phyloP scores from a whole-genome alignment of 1,140 invertebrate genomes.

The Trachymyrmex cornetzi region DNA sequence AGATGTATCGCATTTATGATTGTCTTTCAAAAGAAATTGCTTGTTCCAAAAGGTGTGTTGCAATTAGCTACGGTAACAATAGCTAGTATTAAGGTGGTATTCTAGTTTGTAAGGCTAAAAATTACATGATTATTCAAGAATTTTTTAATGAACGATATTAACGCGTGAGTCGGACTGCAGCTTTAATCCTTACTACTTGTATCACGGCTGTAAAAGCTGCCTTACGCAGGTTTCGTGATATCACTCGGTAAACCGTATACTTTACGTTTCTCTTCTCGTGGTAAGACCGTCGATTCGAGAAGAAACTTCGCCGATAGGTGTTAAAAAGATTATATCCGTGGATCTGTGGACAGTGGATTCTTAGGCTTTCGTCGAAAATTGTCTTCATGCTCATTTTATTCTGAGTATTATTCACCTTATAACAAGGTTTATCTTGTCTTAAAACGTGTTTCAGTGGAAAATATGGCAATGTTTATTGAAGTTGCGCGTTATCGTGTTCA shows the following conservation, averaged over 20 bases:
- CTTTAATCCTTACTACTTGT: conserved; percentile 9
- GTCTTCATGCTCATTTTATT: conserved; percentile 9
- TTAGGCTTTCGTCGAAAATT: not conserved
- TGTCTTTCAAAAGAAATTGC: conserved; percentile 8
- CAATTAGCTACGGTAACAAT: conserved; percentile 56
- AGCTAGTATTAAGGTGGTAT: conserved; percentile 13
- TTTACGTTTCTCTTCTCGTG: not conserved
- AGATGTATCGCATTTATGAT: conserved; percentile 45
- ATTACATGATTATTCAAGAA: too few relatives aligned
- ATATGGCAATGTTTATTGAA: not conserved
- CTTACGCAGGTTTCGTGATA: not conserved
- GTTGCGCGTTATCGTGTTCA: not conserved
- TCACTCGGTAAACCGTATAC: conserved; percentile 22
- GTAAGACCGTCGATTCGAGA: not conserved
- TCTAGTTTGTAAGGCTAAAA: too few relatives aligned
- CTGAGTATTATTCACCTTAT: conserved; percentile 1
- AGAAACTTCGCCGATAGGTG: conserved; percentile 24
- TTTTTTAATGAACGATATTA: conserved; percentile 53
- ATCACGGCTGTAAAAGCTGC: not conserved
- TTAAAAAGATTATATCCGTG: conserved; percentile 14
- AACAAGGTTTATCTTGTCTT: conserved; percentile 1
- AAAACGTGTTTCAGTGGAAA: conserved; percentile 11
- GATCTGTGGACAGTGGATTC: not conserved
- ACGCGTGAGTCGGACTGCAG: not conserved
- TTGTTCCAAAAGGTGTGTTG: conserved; percentile 42